Conservation (phyloP, 2,797 vertebrate species). For the Syngnathus acus region DNA sequence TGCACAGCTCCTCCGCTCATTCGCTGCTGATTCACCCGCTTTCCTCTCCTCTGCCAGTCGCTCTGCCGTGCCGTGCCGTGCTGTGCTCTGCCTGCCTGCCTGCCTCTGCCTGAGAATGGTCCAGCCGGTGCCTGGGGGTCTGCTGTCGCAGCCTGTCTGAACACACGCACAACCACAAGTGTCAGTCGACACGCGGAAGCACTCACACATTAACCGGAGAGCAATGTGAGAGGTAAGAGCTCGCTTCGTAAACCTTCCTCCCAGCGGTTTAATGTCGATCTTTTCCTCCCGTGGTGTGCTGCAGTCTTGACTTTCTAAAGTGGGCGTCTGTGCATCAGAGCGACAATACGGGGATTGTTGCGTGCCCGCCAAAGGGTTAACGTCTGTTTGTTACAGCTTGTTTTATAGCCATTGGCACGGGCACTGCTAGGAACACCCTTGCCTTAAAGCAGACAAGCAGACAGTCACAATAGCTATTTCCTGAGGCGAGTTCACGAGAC, state of each 20-base stretch:
- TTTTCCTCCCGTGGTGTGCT: conserved; percentile 48
- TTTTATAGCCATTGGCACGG: conserved; percentile 35
- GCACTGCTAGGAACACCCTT: conserved; percentile 45
- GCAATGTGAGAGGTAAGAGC: conserved; percentile 78
- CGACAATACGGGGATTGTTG: conserved; percentile 43
- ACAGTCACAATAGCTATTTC: conserved; percentile 61
- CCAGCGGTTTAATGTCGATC: conserved; percentile 51
- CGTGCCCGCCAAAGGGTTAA: conserved; percentile 41
- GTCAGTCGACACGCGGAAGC: conserved; percentile 54
- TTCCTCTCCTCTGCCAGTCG: conserved; percentile 57
- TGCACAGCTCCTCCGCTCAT: conserved; percentile 62
- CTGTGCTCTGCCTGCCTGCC: conserved; percentile 52
- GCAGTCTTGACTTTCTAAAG: conserved; percentile 61
- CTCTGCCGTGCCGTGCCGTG: conserved; percentile 62
- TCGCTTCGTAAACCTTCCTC: conserved; percentile 48
- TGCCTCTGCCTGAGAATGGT: conserved; percentile 69
- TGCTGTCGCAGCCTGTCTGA: conserved; percentile 76
- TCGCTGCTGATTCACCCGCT: conserved; percentile 62
- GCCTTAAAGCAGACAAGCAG: conserved; percentile 48
- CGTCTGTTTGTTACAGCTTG: conserved; percentile 47
- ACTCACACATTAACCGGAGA: conserved; percentile 53
- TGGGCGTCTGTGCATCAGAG: conserved; percentile 34
- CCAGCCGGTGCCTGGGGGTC: conserved; percentile 77
- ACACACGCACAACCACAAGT: conserved; percentile 59
- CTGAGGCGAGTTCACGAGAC: conserved; percentile 57